Evolutionary conservation across 2,888 invertebrate species (phyloP).

Genomic region (Hipparchia sbordonii): DNA sequence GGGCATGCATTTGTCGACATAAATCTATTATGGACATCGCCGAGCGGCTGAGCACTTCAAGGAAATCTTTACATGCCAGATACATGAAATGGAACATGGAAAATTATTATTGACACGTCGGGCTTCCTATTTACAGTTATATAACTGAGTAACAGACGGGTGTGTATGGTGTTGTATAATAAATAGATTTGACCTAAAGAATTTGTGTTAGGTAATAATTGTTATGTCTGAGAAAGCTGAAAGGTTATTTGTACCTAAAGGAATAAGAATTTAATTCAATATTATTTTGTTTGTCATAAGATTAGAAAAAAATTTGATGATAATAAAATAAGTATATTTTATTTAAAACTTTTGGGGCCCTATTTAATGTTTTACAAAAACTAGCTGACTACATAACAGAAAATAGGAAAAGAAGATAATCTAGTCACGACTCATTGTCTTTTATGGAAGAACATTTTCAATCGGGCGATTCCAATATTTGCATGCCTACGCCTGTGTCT

Average conservation of each 20-base stretch:
- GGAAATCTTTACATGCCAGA: conserved; percentile 27
- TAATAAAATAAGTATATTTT: no score
- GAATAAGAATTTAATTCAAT: background rate
- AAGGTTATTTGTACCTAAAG: no score
- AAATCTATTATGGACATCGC: conserved; percentile 32
- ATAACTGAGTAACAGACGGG: conserved; percentile 2
- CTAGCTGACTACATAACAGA: no score
- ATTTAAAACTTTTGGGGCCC: no score
- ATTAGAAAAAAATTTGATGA: no score
- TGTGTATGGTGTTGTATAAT: background rate
- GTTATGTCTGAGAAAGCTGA: no score
- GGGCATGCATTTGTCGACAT: conserved; percentile 29
- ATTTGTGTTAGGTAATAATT: background rate
- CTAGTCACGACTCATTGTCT: no score
- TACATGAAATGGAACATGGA: conserved; percentile 6
- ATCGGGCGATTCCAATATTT: background rate
- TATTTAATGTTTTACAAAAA: no score
- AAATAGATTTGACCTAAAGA: background rate
- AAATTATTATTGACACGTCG: conserved; percentile 9
- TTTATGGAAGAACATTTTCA: no score
- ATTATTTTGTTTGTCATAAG: background rate
- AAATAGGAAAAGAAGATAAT: no score
- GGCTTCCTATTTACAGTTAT: conserved; percentile 20
- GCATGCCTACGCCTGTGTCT: background rate
- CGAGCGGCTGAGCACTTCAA: conserved; percentile 25